phyloP scores from a whole-genome alignment of 2,797 vertebrate species.

The Sarcoramphus papa region DNA sequence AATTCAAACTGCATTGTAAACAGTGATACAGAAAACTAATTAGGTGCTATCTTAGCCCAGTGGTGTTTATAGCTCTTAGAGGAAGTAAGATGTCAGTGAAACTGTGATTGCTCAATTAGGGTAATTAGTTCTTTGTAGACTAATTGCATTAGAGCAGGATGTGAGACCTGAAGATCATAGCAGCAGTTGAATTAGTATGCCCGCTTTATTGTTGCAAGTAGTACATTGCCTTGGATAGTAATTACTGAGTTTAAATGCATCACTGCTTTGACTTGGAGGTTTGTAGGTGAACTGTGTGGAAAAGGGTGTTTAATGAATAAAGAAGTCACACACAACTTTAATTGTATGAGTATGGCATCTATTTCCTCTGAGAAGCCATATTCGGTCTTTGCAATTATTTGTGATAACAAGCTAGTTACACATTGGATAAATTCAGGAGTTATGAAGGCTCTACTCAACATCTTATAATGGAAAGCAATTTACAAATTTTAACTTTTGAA shows the following conservation, averaged over 20 bases:
- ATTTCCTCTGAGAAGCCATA: conserved; percentile 43
- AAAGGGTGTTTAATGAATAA: conserved; percentile 34
- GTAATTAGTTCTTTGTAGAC: conserved; percentile 81
- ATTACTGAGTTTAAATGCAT: conserved; percentile 66
- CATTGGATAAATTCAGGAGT: neutral
- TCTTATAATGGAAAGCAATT: neutral
- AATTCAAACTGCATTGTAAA: conserved; percentile 80
- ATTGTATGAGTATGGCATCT: conserved; percentile 28
- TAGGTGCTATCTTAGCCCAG: conserved; percentile 71
- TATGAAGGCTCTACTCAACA: neutral
- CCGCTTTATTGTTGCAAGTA: conserved; percentile 60
- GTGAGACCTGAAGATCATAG: conserved; percentile 74
- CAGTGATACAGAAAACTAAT: conserved; percentile 72
- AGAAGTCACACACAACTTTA: conserved; percentile 13
- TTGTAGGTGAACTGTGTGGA: conserved; percentile 43
- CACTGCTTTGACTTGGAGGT: conserved; percentile 51
- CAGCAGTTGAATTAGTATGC: conserved; percentile 45
- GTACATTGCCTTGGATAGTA: conserved; percentile 73
- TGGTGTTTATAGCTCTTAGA: conserved; percentile 81
- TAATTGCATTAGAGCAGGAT: conserved; percentile 84
- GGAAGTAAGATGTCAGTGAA: conserved; percentile 84
- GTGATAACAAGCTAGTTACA: neutral
- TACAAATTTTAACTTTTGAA: neutral
- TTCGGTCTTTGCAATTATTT: neutral
- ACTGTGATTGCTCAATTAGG: conserved; percentile 80